phyloP scores from a whole-genome alignment of 2,113 vertebrate species.

The Vombatus ursinus region DNA sequence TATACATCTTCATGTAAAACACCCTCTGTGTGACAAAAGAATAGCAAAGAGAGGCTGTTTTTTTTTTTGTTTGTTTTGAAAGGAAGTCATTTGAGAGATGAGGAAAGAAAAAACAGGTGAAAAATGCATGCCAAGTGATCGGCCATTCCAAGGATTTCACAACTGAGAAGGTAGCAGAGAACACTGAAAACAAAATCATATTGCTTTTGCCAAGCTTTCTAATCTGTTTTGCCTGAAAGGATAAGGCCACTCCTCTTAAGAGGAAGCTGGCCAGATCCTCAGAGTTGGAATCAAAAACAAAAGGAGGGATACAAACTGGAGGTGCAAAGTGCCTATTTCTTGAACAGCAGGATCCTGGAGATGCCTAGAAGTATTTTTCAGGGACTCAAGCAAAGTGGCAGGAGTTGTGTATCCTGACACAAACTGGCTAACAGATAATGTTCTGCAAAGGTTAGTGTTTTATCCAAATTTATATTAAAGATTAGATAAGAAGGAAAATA shows the following conservation, averaged over 20 bases:
- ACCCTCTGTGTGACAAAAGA: neutral
- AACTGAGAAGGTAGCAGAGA: conserved; percentile 56
- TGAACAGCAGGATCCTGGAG: conserved; percentile 51
- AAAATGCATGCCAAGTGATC: conserved; percentile 54
- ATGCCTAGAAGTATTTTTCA: conserved; percentile 48
- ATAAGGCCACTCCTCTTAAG: conserved; percentile 26
- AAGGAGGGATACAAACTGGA: conserved; percentile 12
- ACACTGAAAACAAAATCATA: conserved; percentile 55
- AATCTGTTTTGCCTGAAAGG: conserved; percentile 28
- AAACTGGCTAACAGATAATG: conserved; percentile 59
- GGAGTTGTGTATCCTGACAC: conserved; percentile 67
- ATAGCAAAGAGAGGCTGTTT: neutral
- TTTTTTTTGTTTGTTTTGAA: conserved; percentile 16
- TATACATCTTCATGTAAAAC: conserved; percentile 19
- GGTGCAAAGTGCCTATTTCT: conserved; percentile 16
- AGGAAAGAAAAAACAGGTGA: conserved; percentile 71
- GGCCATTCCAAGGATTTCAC: conserved; percentile 60
- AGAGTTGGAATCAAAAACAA: conserved; percentile 29
- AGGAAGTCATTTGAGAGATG: conserved; percentile 39
- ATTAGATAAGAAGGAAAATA: conserved; percentile 72
- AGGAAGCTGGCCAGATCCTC: conserved; percentile 32
- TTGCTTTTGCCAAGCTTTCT: conserved; percentile 23
- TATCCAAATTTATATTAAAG: conserved; percentile 61
- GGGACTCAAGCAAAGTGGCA: conserved; percentile 53
- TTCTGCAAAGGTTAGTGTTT: conserved; percentile 53